Base-by-base conservation (phyloP, 1,140 invertebrate species). In the Ectropis grisescens region DNA sequence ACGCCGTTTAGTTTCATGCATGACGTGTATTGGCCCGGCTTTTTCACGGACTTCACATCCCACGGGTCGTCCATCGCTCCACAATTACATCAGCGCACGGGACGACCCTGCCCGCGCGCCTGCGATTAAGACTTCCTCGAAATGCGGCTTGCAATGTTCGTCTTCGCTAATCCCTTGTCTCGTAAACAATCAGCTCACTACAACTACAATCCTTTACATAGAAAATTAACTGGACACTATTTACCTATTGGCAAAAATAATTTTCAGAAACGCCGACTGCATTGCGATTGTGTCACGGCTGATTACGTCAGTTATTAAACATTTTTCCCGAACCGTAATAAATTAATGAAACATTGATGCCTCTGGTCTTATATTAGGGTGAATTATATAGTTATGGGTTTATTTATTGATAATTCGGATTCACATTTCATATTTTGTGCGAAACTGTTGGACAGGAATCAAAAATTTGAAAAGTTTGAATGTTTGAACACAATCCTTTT, bases 1-100 rank as follows among this genome's bases (percentile, higher is more conserved):
- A 84, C 74, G 27, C 86, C 87, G 62, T 87, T 85, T 41, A 89
- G 68, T 76, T 86, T 87, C 47, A 89, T 86, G 45, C 86, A 88
- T 30, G 86, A 87, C 34, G 79, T 54, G 47, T 86, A 87, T 36
- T 78, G 72, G 30, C 59, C 51, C 1, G 66, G 54, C 29, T 66
- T 62, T 37, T 67, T 56, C 43, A 74, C 71, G 14, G 62, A 71
- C 51, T 78, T 82, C 12, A 78, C 76, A 37, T 78, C 69, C 72
- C 70, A 80, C 46, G 71, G 70, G 37, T 82, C 80, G 48, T 82
- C 68, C 79, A 82, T 81, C 41, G 39, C 14, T 24, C n/a, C 36
- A 29, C 26, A 37, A 45, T 48, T 41, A 44, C 35, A 46, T 46
- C 37, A 40, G 24, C 24, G n/a, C n/a, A n/a, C n/a, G n/a, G n/a